These are phyloP conservation scores for Hydrochoerus hydrochaeris DNA, from an alignment of 2,113 vertebrate species.

Conservation along the genomic window DNA sequence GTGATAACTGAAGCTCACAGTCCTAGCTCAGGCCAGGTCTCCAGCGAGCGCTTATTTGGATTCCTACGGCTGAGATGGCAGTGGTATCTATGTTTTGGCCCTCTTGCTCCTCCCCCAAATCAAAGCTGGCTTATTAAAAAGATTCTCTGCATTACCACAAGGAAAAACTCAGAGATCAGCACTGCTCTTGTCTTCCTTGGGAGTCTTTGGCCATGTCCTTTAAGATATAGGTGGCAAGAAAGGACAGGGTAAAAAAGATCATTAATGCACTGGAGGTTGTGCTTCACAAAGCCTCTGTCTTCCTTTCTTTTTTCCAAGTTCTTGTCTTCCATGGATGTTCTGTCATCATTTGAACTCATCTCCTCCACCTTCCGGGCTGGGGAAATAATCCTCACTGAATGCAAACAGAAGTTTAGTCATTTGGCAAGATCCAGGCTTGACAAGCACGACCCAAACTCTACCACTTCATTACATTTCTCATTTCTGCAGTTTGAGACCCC, in stretches of 20 bases:
- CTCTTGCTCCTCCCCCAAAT: background rate
- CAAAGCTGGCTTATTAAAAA: background rate
- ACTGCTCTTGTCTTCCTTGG: background rate
- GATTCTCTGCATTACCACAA: background rate
- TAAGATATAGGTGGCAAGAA: background rate
- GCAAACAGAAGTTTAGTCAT: background rate
- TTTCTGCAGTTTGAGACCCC: background rate
- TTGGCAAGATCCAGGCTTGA: background rate
- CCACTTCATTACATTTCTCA: background rate
- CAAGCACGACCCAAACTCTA: background rate
- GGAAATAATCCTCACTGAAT: background rate
- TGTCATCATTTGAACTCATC: background rate
- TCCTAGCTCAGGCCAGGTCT: background rate
- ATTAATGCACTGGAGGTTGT: background rate
- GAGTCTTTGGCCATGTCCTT: background rate
- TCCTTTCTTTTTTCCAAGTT: background rate
- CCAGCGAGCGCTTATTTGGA: background rate
- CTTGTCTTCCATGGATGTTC: background rate
- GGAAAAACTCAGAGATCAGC: background rate
- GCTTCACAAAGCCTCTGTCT: background rate
- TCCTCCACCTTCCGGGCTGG: background rate
- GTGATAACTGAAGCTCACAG: background rate
- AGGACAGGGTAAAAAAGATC: background rate
- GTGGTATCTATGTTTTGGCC: background rate
- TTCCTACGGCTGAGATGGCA: background rate